These are phyloP conservation scores for Diaprepes abbreviatus DNA, from an alignment of 2,888 invertebrate species.

Conservation along the genomic window DNA sequence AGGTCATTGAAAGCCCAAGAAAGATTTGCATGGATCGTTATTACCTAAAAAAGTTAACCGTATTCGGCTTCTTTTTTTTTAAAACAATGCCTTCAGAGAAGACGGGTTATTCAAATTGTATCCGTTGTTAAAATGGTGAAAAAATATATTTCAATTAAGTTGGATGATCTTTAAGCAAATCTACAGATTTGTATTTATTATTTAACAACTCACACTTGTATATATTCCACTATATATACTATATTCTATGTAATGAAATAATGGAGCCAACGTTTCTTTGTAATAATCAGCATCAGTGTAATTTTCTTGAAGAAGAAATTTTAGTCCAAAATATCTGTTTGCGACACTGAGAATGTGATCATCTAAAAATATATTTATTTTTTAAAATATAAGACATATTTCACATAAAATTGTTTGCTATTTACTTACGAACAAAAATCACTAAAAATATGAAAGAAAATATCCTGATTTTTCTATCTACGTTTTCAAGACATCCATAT, in stretches of 20 bases:
- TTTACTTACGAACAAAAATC: constrained; percentile 46
- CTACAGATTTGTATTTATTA: background rate
- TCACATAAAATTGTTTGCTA: too few relatives aligned
- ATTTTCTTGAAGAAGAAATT: constrained; percentile 8
- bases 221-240: constrained; percentile 14
- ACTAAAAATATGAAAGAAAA: constrained; percentile 34
- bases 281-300: constrained; percentile 30
- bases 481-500: constrained; percentile 35
- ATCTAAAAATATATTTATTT: constrained; percentile 33
- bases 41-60: constrained; percentile 15
- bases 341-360: constrained; percentile 50
- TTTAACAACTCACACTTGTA: constrained; percentile 21
- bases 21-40: constrained; percentile 59
- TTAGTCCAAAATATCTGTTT: constrained; percentile 32
- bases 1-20: constrained; percentile 81
- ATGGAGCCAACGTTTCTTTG: background rate
- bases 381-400: too few relatives aligned
- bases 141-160: too few relatives aligned
- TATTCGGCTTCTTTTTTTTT: too few relatives aligned
- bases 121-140: too few relatives aligned
- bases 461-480: constrained; percentile 26
- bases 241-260: constrained; percentile 26
- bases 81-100: too few relatives aligned
- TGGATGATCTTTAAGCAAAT: too few relatives aligned
- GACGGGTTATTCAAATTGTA: too few relatives aligned